Evolutionary conservation across 2,888 invertebrate genomes (phyloP).

Genomic region (Eupithecia subumbrata): DNA sequence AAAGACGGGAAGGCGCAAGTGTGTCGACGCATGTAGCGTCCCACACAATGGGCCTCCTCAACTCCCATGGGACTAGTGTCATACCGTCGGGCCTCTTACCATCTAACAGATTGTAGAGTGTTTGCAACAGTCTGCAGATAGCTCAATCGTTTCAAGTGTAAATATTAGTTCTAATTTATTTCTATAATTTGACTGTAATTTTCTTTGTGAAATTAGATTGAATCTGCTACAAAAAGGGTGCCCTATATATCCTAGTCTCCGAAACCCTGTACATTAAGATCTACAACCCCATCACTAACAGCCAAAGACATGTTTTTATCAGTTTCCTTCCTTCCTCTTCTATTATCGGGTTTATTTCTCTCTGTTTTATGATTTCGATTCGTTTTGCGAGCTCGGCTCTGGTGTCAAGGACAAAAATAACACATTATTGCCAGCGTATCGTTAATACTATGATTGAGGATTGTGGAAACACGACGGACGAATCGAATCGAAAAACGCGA

Average conservation of each 20-base stretch:
- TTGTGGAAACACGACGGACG: slow-evolving; percentile 5
- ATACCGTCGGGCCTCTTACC: too few species aligned
- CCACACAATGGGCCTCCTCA: too few species aligned
- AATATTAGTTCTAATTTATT: too few species aligned
- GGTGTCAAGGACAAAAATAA: slow-evolving; percentile 16
- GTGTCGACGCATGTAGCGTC: too few species aligned
- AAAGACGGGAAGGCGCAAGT: too few species aligned
- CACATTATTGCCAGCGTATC: slow-evolving; percentile 4
- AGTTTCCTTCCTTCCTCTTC: slow-evolving; percentile 25
- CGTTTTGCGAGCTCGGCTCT: slow-evolving; percentile 10
- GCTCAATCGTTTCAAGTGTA: too few species aligned
- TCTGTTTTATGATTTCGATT: slow-evolving; percentile 21
- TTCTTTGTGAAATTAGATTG: too few species aligned
- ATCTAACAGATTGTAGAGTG: too few species aligned
- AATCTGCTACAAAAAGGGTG: background rate
- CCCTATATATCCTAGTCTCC: background rate
- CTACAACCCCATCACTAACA: background rate
- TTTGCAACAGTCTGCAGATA: too few species aligned
- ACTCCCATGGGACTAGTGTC: too few species aligned
- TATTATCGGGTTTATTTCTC: slow-evolving; percentile 22
- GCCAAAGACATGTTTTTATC: slow-evolving; percentile 19
- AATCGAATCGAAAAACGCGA: too few species aligned
- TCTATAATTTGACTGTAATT: too few species aligned
- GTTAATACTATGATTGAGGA: background rate
- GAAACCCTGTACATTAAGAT: background rate